Conservation (phyloP, 1,140 invertebrate species). For the Phocides pigmalion region DNA sequence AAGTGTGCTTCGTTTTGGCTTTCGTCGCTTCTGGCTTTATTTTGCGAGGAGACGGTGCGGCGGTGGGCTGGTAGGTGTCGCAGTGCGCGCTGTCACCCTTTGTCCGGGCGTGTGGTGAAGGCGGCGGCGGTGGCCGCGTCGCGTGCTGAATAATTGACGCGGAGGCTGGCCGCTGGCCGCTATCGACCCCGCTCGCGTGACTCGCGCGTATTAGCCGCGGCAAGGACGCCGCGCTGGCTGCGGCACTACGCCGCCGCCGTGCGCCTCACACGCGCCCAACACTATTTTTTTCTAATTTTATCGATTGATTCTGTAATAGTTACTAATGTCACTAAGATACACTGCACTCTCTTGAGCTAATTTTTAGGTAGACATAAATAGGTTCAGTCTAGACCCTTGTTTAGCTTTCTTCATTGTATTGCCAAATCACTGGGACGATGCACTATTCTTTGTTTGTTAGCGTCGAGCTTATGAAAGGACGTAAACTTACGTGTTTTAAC, state of each 20-base stretch:
- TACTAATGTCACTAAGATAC: constrained; percentile 17
- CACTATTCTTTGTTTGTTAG: not conserved
- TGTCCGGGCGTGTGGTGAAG: constrained; percentile 58
- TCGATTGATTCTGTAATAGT: constrained; percentile 39
- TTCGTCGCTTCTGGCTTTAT: constrained; percentile 53
- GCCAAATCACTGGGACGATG: not conserved
- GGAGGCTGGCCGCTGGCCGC: constrained; percentile 68
- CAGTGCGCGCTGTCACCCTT: constrained; percentile 68
- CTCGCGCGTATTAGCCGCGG: constrained; percentile 60
- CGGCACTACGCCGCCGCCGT: constrained; percentile 57
- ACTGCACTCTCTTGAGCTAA: not conserved
- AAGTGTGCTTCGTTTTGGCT: constrained; percentile 59
- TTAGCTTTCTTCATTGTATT: not conserved
- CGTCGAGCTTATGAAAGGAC: not conserved
- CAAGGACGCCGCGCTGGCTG: constrained; percentile 80
- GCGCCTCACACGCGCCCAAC: constrained; percentile 34
- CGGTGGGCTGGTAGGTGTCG: constrained; percentile 76
- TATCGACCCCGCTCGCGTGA: constrained; percentile 79
- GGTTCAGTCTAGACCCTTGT: not conserved
- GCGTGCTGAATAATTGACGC: constrained; percentile 80
- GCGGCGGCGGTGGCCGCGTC: constrained; percentile 59
- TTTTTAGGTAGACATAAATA: not conserved
- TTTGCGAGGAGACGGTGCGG: constrained; percentile 49
- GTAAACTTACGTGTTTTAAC: too few species aligned
- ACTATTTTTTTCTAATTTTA: constrained; percentile 45